Evolutionary conservation across 2,113 vertebrate genomes (phyloP), one percentile per base, ranked within the genome.

Genomic region (Phrynosoma blainvillii): DNA sequence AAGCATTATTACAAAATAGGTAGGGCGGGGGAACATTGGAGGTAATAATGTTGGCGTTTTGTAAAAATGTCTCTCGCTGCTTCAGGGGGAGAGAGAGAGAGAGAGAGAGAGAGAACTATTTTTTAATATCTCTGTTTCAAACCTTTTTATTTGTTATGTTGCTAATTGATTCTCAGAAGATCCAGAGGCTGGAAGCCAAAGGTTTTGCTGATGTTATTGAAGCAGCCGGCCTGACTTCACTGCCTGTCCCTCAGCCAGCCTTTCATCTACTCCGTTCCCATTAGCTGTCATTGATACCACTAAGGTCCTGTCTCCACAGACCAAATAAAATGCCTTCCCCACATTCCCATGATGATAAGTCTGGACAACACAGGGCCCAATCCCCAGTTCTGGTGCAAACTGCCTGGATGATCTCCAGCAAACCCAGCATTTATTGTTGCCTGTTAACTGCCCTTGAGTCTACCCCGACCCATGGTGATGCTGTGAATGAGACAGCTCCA

Each of bases 91-190:
- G 77, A 84, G 7, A 71, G 13, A 76, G 78, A 16, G 10, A 23
- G 32, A 13, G 7, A 65, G 20, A 10, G 5, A n/a, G 40, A 78
- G 40, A 77, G 84, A 68, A 65, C 0, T 36, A 21, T 11, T 21
- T 78, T 84, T 86, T 52, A 78, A 68, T 68, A 6, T 79, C 77
- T 56, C 62, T 79, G 30, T 56, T 79, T 54, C 66, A 80, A 42
- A 9, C 47, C 1, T 56, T 65, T 79, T 79, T 86, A 32, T 71
- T 56, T 73, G 66, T 71, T 84, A 56, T 13, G n/a, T 13, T 71
- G 30, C 47, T 40, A 59, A 80, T 73, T 73, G 78, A 54, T 86
- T 79, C 62, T 59, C 40, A 4, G 11, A 70, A 62, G 76, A 70
- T 13, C 5, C 14, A 40, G 42, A 16, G n/a, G 42, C 75, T 68